A percentile compares a stretch with the other conserved stretches of the same genome.
These are phyloP conservation scores for Dioctria rufipes DNA, from an alignment of 2,888 invertebrate species.

Conservation along the genomic window DNA sequence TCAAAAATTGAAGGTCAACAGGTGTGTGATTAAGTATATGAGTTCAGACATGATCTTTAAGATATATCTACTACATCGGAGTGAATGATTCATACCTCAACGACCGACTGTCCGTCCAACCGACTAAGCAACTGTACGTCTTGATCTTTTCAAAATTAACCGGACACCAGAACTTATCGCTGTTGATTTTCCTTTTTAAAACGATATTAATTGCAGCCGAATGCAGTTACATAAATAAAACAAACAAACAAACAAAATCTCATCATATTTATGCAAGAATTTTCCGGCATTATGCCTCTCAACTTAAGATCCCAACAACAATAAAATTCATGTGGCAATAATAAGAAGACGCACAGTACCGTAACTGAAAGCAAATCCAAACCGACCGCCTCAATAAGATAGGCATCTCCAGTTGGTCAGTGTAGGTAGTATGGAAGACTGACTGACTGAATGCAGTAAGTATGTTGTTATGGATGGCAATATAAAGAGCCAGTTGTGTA, in stretches of 20 bases:
- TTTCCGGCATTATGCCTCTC: conserved; percentile 29
- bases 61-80: too few species aligned
- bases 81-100: background rate
- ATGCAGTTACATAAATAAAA: conserved; percentile 5
- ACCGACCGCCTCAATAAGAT: background rate
- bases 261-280: conserved; percentile 31
- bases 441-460: background rate
- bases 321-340: conserved; percentile 22
- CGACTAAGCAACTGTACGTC: background rate
- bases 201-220: background rate
- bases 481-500: background rate
- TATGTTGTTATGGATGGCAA: background rate
- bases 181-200: background rate
- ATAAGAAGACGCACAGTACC: conserved; percentile 47
- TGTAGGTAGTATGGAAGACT: background rate
- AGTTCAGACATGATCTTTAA: too few species aligned
- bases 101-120: background rate
- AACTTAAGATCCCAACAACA: conserved; percentile 6
- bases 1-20: conserved; percentile 1
- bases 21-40: background rate
- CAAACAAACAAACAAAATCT: background rate
- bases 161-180: background rate
- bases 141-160: background rate
- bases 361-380: conserved; percentile 47
- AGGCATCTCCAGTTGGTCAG: conserved; percentile 1